phyloP scores from a whole-genome alignment of 2,888 invertebrate species.

The Disparrhopalites patrizii region DNA sequence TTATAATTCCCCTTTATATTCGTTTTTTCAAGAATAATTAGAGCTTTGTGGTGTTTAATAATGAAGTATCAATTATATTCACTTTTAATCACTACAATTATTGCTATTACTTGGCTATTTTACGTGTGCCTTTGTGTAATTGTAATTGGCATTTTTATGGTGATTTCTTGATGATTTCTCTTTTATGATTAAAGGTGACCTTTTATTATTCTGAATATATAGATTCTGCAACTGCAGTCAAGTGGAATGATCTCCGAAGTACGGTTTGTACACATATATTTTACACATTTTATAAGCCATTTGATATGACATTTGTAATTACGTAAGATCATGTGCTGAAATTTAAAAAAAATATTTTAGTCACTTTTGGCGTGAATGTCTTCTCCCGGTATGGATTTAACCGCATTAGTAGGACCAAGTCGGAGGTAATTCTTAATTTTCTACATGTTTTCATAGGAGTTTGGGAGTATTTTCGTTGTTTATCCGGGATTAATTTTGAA shows the following conservation, averaged over 20 bases:
- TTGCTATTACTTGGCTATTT: too few relatives aligned
- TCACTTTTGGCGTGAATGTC: slow-evolving; percentile 18
- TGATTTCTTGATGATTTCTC: background rate
- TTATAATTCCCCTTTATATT: too few relatives aligned
- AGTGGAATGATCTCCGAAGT: slow-evolving; percentile 26
- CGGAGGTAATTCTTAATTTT: background rate
- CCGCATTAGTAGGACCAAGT: slow-evolving; percentile 8
- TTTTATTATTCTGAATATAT: background rate
- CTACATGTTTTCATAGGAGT: background rate
- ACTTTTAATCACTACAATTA: too few relatives aligned
- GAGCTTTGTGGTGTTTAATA: too few relatives aligned
- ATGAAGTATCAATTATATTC: too few relatives aligned
- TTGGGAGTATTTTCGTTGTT: background rate
- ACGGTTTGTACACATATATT: background rate
- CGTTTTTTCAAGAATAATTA: too few relatives aligned
- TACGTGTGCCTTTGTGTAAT: background rate
- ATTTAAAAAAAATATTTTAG: background rate
- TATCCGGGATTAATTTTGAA: background rate
- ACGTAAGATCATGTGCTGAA: background rate
- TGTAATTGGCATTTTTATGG: background rate
- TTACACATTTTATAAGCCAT: background rate
- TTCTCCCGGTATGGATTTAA: slow-evolving; percentile 17
- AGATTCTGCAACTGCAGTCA: background rate
- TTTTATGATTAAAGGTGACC: background rate
- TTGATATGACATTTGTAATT: background rate